Percentiles rank a stretch among this genome's conserved stretches.
Evolutionary conservation across 2,113 vertebrate species (phyloP).

Genomic region (Indicator indicator): DNA sequence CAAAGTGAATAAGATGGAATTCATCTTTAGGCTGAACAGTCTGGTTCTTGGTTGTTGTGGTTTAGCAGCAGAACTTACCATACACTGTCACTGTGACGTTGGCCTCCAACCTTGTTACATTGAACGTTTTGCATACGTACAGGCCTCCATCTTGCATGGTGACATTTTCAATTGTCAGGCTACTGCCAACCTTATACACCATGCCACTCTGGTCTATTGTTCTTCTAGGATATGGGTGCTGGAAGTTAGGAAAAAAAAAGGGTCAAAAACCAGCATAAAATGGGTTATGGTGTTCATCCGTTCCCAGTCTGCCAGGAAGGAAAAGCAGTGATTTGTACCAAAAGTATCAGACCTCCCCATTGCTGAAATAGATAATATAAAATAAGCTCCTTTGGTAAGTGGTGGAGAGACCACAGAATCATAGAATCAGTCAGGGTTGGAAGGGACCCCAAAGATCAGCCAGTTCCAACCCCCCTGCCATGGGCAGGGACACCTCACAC

Average conservation of each 20-base stretch:
- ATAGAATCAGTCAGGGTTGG: too few relatives aligned
- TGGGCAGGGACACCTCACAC: too few relatives aligned
- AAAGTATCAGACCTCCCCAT: background rate
- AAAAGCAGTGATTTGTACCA: background rate
- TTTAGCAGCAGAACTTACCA: slow-evolving; percentile 72
- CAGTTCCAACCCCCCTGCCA: too few relatives aligned
- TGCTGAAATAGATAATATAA: background rate
- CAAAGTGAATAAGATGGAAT: background rate
- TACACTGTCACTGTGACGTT: slow-evolving; percentile 73
- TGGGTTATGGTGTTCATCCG: background rate
- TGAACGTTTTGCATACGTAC: slow-evolving; percentile 77
- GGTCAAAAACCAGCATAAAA: background rate
- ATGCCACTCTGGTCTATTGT: rapidly evolving
- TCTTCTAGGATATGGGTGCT: slow-evolving; percentile 30
- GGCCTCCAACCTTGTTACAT: slow-evolving; percentile 35
- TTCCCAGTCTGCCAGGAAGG: background rate
- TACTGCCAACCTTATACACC: slow-evolving; percentile 23
- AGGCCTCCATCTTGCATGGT: slow-evolving; percentile 80
- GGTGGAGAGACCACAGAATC: too few relatives aligned
- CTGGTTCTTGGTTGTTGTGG: background rate
- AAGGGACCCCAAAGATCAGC: too few relatives aligned
- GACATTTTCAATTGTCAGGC: slow-evolving; percentile 76
- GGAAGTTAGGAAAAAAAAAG: background rate
- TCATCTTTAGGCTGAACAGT: background rate
- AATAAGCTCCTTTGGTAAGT: too few relatives aligned